Conservation (phyloP, 2,113 vertebrate genomes). For the Motacilla alba region DNA sequence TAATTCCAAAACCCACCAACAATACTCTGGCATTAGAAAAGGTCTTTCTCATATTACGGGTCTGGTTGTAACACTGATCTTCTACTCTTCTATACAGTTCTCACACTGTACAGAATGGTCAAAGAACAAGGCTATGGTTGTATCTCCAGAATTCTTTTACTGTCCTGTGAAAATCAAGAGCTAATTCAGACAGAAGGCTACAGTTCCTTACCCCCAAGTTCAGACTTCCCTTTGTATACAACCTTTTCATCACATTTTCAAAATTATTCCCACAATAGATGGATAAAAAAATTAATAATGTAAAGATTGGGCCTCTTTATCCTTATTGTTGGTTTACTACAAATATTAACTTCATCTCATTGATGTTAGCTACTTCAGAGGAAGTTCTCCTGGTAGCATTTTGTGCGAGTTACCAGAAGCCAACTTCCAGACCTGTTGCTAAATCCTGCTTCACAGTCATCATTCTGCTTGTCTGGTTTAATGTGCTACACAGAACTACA, state of each 20-base stretch:
- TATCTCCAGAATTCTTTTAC: background rate
- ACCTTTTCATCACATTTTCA: background rate
- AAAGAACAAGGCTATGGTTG: background rate
- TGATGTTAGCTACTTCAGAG: background rate
- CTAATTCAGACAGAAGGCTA: background rate
- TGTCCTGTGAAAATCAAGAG: background rate
- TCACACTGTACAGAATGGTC: background rate
- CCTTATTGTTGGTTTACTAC: background rate
- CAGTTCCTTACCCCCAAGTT: background rate
- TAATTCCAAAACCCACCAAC: rapidly evolving
- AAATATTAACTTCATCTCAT: background rate
- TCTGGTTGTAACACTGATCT: background rate
- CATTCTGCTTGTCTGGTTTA: background rate
- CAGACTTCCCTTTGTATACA: background rate
- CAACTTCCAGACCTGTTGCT: background rate
- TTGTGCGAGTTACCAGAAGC: background rate
- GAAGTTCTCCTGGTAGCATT: background rate
- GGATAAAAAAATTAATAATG: background rate
- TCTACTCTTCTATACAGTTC: background rate
- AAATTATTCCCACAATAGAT: background rate
- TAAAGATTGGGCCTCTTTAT: background rate
- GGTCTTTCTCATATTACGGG: background rate
- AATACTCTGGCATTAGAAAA: background rate
- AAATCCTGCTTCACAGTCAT: background rate
- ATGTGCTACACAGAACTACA: background rate